Evolutionary conservation across 1,140 invertebrate genomes (phyloP), one percentile per base, ranked within the genome.

Genomic region (Drosophila bifasciata): DNA sequence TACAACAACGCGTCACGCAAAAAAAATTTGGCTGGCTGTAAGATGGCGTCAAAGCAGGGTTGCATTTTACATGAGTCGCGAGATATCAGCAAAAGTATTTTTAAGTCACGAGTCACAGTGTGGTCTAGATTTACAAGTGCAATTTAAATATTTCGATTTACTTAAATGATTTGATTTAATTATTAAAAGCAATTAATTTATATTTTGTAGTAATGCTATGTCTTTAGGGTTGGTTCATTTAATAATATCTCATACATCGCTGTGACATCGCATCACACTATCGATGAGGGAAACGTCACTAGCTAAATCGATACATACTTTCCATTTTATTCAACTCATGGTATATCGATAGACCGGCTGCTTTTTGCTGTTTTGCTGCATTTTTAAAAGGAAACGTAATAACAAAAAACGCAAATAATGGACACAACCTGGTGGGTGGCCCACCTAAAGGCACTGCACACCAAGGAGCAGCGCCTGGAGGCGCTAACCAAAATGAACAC

Each of bases 401-500:
- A 9, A 3, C 11, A 6, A 45, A 45, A 56, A 21, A 23, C 15
- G 13, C 41, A 51, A 17, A 56, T 49, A 59, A 91, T 91, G 90
- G 89, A 88, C 2, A 91, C 92, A 21, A 90, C 88, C 25, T 93
- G 92, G 93, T 93, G 89, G 85, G 64, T 77, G 23, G 79, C 86
- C 16, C 90, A 92, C 69, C 52, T 91, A 19, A 76, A 84, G 19
- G 86, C 91, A 28, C 76, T 93, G 53, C 59, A 85, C 46, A 70
- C 89, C 1, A 88, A 89, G 80, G 83, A 85, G 45, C 71, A 84
- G 8, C 80, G 92, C 63, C 76, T 92, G 40, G 83, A 89, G 2
- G 85, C 91, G 3, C 83, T 93, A 5, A 67, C 40, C 19, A 46
- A 9, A 7, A 61, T 86, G 45, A 57, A 52, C 13, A 52, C 41